phyloP scores from a whole-genome alignment of 2,797 vertebrate species.

The Pachyuromys duprasi region DNA sequence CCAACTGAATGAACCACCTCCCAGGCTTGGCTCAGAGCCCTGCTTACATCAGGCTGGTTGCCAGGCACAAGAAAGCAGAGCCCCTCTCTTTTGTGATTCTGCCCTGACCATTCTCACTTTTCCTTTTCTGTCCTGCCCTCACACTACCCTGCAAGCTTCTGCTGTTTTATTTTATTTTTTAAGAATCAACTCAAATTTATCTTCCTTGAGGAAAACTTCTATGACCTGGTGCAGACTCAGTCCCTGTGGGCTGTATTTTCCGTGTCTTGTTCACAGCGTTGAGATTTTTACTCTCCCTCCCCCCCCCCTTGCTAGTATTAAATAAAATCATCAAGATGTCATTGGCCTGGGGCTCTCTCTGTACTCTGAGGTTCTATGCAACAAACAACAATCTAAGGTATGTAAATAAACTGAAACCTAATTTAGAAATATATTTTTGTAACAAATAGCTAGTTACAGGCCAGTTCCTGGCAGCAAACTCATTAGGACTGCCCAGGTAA shows the following conservation, averaged over 20 bases:
- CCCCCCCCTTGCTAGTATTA: neutral
- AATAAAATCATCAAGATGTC: neutral
- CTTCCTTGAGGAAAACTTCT: neutral
- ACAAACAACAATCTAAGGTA: neutral
- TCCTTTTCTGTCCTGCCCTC: neutral
- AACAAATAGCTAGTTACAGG: neutral
- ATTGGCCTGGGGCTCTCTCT: neutral
- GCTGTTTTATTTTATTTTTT: neutral
- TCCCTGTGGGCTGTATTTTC: neutral
- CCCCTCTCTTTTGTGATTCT: neutral
- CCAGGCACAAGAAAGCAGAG: neutral
- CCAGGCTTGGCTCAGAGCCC: neutral
- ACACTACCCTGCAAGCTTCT: neutral
- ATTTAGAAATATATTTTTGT: neutral
- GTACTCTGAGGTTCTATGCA: neutral
- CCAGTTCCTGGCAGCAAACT: neutral
- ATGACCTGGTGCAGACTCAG: neutral
- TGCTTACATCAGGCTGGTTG: neutral
- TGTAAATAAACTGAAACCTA: neutral
- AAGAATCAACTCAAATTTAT: neutral
- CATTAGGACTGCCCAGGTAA: neutral
- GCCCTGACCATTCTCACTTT: neutral
- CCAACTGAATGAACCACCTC: neutral
- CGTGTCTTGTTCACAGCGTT: neutral
- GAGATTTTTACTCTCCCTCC: neutral